phyloP scores from a whole-genome alignment of 2,888 invertebrate genomes.

The Pseudococcus longispinus region DNA sequence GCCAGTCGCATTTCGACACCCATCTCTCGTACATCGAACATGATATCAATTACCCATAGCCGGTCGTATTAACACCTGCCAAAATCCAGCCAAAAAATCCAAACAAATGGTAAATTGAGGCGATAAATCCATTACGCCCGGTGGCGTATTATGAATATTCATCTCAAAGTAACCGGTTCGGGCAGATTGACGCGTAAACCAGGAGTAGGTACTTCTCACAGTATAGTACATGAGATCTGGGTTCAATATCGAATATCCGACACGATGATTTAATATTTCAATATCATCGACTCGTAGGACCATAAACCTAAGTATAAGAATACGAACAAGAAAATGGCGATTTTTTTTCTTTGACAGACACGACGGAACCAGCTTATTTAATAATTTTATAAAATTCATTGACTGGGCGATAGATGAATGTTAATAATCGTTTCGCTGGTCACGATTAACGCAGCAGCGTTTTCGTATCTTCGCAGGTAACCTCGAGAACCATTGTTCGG shows the following conservation, averaged over 20 bases:
- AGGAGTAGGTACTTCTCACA: not conserved
- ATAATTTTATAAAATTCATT: not conserved
- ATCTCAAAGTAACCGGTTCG: not conserved
- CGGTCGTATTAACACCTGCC: not conserved
- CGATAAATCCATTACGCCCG: not conserved
- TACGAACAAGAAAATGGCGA: not conserved
- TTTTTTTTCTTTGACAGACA: not conserved
- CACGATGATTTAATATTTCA: not conserved
- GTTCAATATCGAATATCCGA: not conserved
- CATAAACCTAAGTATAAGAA: no score
- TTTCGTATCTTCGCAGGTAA: not conserved
- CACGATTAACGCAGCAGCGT: not conserved
- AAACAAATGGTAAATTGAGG: not conserved
- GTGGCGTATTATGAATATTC: not conserved
- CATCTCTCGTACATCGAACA: not conserved
- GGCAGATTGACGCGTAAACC: not conserved
- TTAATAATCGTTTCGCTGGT: slow-evolving; percentile 4
- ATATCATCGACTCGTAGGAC: not conserved
- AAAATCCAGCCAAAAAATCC: not conserved
- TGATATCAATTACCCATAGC: not conserved
- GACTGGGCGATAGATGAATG: not conserved
- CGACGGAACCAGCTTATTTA: slow-evolving; percentile 16
- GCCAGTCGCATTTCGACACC: not conserved
- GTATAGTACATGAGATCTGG: not conserved
- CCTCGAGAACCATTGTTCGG: not conserved